Evolutionary conservation across 2,797 vertebrate species (phyloP), one percentile per base, ranked within the genome.

Genomic region (Microcaecilia unicolor): DNA sequence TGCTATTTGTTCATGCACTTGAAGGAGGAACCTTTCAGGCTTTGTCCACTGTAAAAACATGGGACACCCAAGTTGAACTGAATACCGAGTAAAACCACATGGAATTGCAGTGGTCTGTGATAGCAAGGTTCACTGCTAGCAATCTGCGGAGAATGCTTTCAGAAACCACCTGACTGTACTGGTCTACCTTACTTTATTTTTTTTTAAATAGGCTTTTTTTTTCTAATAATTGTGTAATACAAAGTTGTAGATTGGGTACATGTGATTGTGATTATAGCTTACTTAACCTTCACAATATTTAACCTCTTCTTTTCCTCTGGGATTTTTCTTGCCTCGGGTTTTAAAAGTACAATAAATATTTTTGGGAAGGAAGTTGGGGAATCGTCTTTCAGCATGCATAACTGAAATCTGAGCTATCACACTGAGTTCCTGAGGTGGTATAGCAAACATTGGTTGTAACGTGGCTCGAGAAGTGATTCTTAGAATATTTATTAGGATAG

Each of bases 191-290:
- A n/a, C n/a, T n/a, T 75, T 71, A 69, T 72, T 61, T 67, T 78
- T 81, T 81, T 83, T 78, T 67, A 80, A 79, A 79, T 70, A 76
- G 78, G 76, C 49, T 57, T 54, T 40, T 23, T 44, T 51, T 40
- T 23, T 44, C 51, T 34, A 48, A 62, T 49, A 76, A 71, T n/a
- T 75, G 80, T 78, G 72, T 80, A 80, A 82, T 82, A 66, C 61
- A 65, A 57, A 65, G 70, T 72, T 80, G 83, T 76, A 72, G 66
- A 44, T 60, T 74, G 67, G 72, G 57, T 76, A 66, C 83, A 85
- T 84, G 43, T 85, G 83, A 84, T 81, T 84, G 72, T 78, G 71
- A 84, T 85, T 85, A 84, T 48, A 70, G 73, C 75, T 78, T 80
- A 73, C 83, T 84, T 84, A 80, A 78, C 72, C 76, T 79, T 77